Conservation (phyloP, 2,113 vertebrate genomes). For the Sebastes schlegelii region DNA sequence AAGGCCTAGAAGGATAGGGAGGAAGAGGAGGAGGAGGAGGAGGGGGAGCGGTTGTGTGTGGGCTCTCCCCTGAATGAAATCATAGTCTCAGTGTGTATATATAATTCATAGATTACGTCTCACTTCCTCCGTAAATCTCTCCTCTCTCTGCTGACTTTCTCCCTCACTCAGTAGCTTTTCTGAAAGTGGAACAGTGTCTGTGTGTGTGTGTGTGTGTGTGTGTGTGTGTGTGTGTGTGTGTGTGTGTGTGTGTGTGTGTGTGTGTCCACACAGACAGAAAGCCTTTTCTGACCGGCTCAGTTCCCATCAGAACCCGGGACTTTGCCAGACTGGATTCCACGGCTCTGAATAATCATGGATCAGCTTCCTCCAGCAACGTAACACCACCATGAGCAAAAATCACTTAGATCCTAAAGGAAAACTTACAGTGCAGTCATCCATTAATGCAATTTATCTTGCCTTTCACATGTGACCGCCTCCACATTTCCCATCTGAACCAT, state of each 20-base stretch:
- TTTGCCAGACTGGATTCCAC: constrained; percentile 70
- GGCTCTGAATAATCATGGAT: constrained; percentile 70
- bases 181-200: constrained; percentile 49
- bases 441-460: background rate
- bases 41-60: constrained; percentile 29
- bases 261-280: constrained; percentile 53
- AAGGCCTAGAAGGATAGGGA: constrained; percentile 6
- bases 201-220: constrained; percentile 39
- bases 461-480: constrained; percentile 11
- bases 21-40: constrained; percentile 1
- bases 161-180: constrained; percentile 35
- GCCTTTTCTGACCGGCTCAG: constrained; percentile 57
- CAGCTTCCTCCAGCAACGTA: constrained; percentile 51
- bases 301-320: constrained; percentile 63
- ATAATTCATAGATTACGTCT: constrained; percentile 75
- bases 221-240: constrained; percentile 33
- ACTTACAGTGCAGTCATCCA: background rate
- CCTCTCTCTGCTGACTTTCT: constrained; percentile 48
- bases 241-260: constrained; percentile 45
- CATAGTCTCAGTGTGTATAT: constrained; percentile 68
- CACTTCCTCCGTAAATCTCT: constrained; percentile 68
- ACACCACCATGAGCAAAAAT: constrained; percentile 26
- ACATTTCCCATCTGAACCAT: background rate
- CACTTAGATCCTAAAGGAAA: background rate
- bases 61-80: constrained; percentile 68